Percentiles rank a stretch among this genome's conserved stretches.
Conservation (phyloP, 1,140 invertebrate species). For the Psix sp. region DNA sequence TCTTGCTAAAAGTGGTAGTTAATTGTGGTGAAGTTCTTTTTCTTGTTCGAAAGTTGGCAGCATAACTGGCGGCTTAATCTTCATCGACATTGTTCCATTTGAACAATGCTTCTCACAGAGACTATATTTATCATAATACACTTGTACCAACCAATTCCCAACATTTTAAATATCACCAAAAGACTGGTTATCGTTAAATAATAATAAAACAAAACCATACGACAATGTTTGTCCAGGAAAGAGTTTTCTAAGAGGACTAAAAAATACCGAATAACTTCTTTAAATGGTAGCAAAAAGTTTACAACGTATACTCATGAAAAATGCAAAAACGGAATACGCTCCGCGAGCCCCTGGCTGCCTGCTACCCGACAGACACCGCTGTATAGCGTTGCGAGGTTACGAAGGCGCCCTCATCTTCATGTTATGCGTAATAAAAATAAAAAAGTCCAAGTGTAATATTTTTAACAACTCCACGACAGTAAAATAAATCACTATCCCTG, state of each 20-base stretch:
- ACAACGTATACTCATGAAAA: conserved; percentile 27
- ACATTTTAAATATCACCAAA: conserved; percentile 33
- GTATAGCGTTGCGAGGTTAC: conserved; percentile 37
- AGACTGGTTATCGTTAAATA: too few species aligned
- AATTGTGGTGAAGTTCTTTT: conserved; percentile 38
- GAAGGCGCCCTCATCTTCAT: conserved; percentile 29
- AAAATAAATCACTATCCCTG: too few species aligned
- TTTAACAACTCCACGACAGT: too few species aligned
- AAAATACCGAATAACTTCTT: too few species aligned
- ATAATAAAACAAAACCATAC: too few species aligned
- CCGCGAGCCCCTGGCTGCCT: conserved; percentile 21
- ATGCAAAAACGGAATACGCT: conserved; percentile 43
- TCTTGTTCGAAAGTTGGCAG: conserved; percentile 43
- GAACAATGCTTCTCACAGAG: conserved; percentile 35
- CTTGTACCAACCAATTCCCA: conserved; percentile 31
- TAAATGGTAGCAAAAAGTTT: conserved; percentile 15
- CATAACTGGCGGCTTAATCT: conserved; percentile 24
- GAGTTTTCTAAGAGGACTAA: too few species aligned
- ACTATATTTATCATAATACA: conserved; percentile 50
- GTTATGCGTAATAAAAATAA: conserved; percentile 34
- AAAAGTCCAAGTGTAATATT: too few species aligned
- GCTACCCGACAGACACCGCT: conserved; percentile 25
- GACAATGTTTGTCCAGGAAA: too few species aligned
- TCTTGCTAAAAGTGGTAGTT: conserved; percentile 31
- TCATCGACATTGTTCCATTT: conserved; percentile 43